Percentiles rank a stretch among this genome's conserved stretches.
phyloP scores from a whole-genome alignment of 2,113 vertebrate genomes.

The Phainopepla nitens region DNA sequence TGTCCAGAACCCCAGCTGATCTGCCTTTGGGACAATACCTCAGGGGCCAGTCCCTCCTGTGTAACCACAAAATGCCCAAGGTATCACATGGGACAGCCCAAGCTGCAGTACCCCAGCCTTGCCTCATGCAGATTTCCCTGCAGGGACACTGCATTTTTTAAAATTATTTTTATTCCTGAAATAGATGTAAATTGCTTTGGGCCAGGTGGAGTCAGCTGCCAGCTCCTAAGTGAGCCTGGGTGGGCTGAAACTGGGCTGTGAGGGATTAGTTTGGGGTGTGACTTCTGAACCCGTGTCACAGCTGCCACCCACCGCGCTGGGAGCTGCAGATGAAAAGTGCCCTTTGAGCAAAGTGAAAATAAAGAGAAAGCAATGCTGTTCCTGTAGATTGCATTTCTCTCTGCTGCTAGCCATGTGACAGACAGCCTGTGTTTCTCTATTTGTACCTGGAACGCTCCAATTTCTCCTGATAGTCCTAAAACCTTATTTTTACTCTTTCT shows the following conservation, averaged over 20 bases:
- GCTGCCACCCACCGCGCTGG: conserved; percentile 3
- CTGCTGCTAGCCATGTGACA: conserved; percentile 57
- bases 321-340: not conserved
- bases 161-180: not conserved
- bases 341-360: conserved; percentile 43
- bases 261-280: not conserved
- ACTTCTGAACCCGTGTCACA: not conserved
- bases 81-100: not conserved
- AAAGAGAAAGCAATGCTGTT: conserved; percentile 25
- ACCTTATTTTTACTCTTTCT: conserved; percentile 55
- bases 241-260: not conserved
- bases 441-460: conserved; percentile 57
- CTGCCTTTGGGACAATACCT: not conserved
- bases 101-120: not conserved
- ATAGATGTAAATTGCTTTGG: not conserved
- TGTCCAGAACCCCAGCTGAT: not conserved
- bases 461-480: conserved; percentile 50
- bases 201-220: not conserved
- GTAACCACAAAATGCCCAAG: no score
- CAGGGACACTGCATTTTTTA: not conserved
- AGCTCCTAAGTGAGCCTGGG: not conserved
- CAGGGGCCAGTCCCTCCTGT: not conserved
- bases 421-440: conserved; percentile 54
- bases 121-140: not conserved
- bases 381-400: conserved; percentile 53